Percentiles rank a stretch among this genome's conserved stretches.
These are phyloP conservation scores for Meghimatium bilineatum DNA, from an alignment of 2,888 invertebrate genomes.

Conservation along the genomic window DNA sequence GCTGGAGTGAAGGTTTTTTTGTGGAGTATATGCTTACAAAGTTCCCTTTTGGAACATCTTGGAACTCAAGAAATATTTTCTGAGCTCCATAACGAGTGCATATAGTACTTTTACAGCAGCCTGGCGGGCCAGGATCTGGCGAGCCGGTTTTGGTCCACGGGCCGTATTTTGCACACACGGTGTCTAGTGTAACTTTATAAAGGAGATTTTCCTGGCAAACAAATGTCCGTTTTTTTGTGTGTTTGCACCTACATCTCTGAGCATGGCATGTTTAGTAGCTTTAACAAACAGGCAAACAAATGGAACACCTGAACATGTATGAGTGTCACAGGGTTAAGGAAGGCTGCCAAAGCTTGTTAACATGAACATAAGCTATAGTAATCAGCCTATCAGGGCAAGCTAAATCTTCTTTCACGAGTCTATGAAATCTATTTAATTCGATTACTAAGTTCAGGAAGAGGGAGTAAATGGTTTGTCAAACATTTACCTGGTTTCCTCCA, in stretches of 20 bases:
- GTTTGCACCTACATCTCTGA: neutral
- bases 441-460: neutral
- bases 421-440: neutral
- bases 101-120: too few relatives aligned
- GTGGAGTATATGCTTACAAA: too few relatives aligned
- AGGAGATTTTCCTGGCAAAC: neutral
- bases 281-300: neutral
- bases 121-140: too few relatives aligned
- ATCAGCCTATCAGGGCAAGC: neutral
- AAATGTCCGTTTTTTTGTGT: neutral
- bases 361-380: neutral
- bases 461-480: neutral
- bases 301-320: neutral
- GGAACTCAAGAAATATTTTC: too few relatives aligned
- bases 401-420: neutral
- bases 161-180: too few relatives aligned
- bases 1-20: too few relatives aligned
- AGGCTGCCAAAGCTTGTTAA: neutral
- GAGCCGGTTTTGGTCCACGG: too few relatives aligned
- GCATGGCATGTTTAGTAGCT: neutral
- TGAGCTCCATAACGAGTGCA: too few relatives aligned
- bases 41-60: too few relatives aligned
- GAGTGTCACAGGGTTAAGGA: neutral
- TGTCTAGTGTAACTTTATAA: neutral
- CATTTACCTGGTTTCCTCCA: neutral